A percentile compares a stretch with the other conserved stretches of the same genome.
phyloP scores from a whole-genome alignment of 2,113 vertebrate species.

The Trichomycterus rosablanca region DNA sequence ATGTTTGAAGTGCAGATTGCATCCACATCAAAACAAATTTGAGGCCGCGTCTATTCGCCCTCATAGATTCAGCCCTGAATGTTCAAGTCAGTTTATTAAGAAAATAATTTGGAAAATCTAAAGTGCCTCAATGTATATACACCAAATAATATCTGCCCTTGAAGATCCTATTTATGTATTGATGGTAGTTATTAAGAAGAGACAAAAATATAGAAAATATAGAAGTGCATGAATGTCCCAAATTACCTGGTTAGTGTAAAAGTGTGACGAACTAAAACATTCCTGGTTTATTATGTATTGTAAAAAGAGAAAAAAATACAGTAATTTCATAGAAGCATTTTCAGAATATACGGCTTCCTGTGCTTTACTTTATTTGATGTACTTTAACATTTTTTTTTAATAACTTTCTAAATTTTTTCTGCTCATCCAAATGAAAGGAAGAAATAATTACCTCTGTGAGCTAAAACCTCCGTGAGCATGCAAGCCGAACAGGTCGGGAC shows the following conservation, averaged over 20 bases:
- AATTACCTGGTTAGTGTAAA: too few species aligned
- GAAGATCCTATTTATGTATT: neutral
- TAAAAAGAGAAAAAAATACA: too few species aligned
- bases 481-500: constrained; percentile 31
- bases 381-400: neutral
- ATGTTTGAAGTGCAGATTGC: too few species aligned
- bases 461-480: constrained; percentile 17
- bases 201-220: neutral
- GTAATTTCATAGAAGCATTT: neutral
- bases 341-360: neutral
- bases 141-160: constrained; percentile 21
- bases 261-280: too few species aligned
- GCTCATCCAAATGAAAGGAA: constrained; percentile 26
- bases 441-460: constrained; percentile 36
- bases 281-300: too few species aligned
- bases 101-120: too few species aligned
- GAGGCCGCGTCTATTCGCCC: too few species aligned
- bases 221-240: too few species aligned
- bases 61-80: too few species aligned
- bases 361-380: constrained; percentile 6
- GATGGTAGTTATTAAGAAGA: neutral
- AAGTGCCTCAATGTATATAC: neutral
- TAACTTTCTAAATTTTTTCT: constrained; percentile 10
- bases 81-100: too few species aligned
- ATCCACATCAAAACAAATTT: too few species aligned